Conservation (phyloP, 1,140 invertebrate species). For the Lucilia cuprina region DNA sequence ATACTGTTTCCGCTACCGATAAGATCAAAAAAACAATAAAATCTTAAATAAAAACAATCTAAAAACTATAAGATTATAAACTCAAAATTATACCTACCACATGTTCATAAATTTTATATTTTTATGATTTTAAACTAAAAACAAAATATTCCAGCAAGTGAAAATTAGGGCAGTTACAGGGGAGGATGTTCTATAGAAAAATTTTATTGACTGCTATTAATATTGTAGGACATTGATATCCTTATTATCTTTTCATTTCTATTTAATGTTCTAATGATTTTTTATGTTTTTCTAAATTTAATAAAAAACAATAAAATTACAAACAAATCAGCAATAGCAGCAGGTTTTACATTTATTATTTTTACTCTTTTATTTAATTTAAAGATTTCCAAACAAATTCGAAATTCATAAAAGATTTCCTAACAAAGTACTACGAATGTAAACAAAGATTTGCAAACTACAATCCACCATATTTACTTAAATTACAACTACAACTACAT, state of each 20-base stretch:
- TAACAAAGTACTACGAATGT: not conserved
- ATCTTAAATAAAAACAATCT: not conserved
- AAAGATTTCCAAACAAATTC: conserved; percentile 4
- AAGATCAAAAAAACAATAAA: conserved; percentile 12
- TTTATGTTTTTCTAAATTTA: not conserved
- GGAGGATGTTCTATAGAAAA: conserved; percentile 13
- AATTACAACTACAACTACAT: not conserved
- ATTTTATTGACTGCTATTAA: conserved; percentile 22
- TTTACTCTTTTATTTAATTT: conserved; percentile 2
- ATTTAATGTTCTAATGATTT: not conserved
- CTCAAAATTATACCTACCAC: not conserved
- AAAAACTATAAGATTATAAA: not conserved
- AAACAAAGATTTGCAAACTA: not conserved
- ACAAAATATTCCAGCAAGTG: not conserved
- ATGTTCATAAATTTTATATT: not conserved
- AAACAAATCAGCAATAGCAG: conserved; percentile 13
- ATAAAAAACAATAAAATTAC: conserved; percentile 24
- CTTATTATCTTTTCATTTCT: conserved; percentile 3
- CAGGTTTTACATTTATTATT: conserved; percentile 24
- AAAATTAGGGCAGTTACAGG: conserved; percentile 21
- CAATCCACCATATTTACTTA: not conserved
- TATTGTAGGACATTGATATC: conserved; percentile 2
- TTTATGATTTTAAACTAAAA: conserved; percentile 16
- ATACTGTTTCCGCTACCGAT: conserved; percentile 49
- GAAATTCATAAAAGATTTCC: not conserved